Evolutionary conservation across 2,888 invertebrate species (phyloP), one percentile per base, ranked within the genome.

Genomic region (Prosapia bicincta): DNA sequence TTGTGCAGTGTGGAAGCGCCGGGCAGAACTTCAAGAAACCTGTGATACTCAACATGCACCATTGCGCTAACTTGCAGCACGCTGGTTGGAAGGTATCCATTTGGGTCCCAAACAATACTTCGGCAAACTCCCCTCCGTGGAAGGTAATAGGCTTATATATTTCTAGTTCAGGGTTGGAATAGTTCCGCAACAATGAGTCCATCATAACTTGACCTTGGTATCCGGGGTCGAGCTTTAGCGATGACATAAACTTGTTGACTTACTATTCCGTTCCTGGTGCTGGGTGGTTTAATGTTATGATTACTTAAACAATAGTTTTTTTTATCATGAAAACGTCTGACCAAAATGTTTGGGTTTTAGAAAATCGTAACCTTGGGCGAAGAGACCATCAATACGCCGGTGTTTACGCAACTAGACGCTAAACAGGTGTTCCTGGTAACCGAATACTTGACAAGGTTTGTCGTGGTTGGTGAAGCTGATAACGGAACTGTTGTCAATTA

Each of bases 401-500:
- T 98, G 78, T 98, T 96, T 85, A 94, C 95, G 70, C 98, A 99
- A 88, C 88, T 98, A 82, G 98, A 99, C 85, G 89, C 92, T 76
- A 91, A 91, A 79, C 92, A 93, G 86, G 93, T 92, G 79, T 98
- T 94, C 86, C 89, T 99, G 81, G 95, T 98, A 86, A 94, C 95
- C 71, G 98, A 98, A 85, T 91, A 91, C 82, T 87, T 98, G 82
- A 93, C 94, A 69, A 92, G 96, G 83, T 97, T 95, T 85, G 95
- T 95, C 71, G 87, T 99, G 76, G 93, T 97, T 70, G 99, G 98
- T 0, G 92, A 95, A 85, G 94, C 97, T 77, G 88, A 88, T 79
- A 43, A 74, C 30, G 89, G 78, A 32, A 71, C 80, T 28, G 80
- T 81, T 28, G 80, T 81, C 10, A 81, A 81, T 24, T 80, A 83